phyloP scores from a whole-genome alignment of 2,888 invertebrate species.

The Lamellibrachia satsuma region DNA sequence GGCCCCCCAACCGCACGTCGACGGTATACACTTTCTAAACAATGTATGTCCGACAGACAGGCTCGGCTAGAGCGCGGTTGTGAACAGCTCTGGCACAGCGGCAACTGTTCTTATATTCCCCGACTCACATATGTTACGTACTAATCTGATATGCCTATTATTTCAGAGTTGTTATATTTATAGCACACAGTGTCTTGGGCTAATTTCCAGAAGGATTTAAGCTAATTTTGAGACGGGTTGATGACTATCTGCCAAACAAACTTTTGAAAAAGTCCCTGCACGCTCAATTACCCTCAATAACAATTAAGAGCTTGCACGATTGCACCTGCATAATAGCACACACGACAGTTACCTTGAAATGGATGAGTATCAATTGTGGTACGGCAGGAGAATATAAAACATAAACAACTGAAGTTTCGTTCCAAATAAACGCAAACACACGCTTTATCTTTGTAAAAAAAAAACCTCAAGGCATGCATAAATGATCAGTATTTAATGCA shows the following conservation, averaged over 20 bases:
- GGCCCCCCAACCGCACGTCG: slow-evolving; percentile 17
- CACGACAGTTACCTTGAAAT: neutral
- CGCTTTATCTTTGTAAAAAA: neutral
- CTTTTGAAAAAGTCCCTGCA: neutral
- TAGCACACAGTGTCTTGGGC: neutral
- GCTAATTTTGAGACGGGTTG: neutral
- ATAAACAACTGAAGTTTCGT: neutral
- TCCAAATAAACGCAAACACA: neutral
- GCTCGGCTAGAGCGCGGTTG: neutral
- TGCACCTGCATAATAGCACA: neutral
- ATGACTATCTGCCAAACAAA: neutral
- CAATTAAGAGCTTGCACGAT: neutral
- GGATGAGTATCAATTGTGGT: neutral
- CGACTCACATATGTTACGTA: neutral
- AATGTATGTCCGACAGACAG: neutral
- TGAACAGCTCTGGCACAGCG: neutral
- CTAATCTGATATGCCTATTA: neutral
- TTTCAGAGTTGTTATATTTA: neutral
- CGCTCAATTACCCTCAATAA: neutral
- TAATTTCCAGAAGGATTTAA: neutral
- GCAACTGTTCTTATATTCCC: neutral
- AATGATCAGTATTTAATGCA: neutral
- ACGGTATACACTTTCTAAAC: neutral
- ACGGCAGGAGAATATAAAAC: neutral
- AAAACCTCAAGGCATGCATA: neutral